Evolutionary conservation across 2,113 vertebrate genomes (phyloP), one percentile per base, ranked within the genome.

Genomic region (Cygnus atratus): DNA sequence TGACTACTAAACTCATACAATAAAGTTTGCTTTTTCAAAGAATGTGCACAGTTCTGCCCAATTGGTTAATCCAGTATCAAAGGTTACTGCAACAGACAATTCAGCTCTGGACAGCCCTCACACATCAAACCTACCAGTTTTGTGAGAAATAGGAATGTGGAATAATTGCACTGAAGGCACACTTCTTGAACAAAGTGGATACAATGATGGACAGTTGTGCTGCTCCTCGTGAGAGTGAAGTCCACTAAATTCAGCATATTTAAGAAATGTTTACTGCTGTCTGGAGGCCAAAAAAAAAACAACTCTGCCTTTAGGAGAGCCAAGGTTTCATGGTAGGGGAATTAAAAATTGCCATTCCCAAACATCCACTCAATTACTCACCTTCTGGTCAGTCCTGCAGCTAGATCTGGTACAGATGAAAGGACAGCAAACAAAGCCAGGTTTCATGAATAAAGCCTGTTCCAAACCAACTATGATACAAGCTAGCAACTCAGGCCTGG

Each of bases 1-100:
- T 90, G 37, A 95, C 91, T 91, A 83, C 72, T 84, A 88, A 87
- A 96, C 77, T 94, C 92, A 95, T 84, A 85, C 46, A 98, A 98
- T 98, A 98, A 98, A 97, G 76, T 93, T 94, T 89, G 96, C 96
- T 91, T 97, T 63, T 63, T 66, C 62, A 91, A 96, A 91, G 41
- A 62, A 63, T 20, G 11, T 13, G 3, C 6, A 1, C 28, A 58
- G 43, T 90, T 93, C 59, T 96, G 29, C 21, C 43, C 54, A 72
- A 61, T 31, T 41, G 72, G 20, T 54, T 74, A 65, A 77, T 35
- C 43, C 37, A 7, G 21, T 8, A 5, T 29, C 59, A 55, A 18
- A 73, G 52, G 28, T 48, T 21, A 31, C 52, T 65, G 25, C 17
- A 67, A 19, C 24, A 85, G 26, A 35, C 15, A 54, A 46, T 14